phyloP scores from a whole-genome alignment of 1,140 invertebrate genomes.

The Drosophila biarmipes region DNA sequence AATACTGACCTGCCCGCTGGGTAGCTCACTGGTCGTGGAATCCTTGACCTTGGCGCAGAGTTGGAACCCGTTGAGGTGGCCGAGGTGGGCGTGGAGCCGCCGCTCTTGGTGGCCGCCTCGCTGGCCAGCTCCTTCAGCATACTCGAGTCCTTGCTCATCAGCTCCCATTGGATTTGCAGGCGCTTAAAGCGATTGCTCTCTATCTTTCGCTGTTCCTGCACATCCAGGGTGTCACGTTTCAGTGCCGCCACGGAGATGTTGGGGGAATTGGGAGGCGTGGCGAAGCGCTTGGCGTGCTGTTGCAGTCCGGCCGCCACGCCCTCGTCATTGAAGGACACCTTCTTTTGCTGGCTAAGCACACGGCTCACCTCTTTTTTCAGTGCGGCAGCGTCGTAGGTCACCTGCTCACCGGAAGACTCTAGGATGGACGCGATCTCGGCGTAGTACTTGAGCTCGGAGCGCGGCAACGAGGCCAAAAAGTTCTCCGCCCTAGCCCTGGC shows the following conservation, averaged over 20 bases:
- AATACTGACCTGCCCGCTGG: slow-evolving; percentile 86
- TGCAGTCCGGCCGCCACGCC: slow-evolving; percentile 66
- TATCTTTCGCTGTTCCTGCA: slow-evolving; percentile 80
- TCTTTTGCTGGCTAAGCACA: slow-evolving; percentile 88
- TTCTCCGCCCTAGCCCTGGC: slow-evolving; percentile 77
- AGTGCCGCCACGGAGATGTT: slow-evolving; percentile 86
- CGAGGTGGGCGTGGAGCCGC: slow-evolving; percentile 83
- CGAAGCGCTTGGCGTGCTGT: slow-evolving; percentile 82
- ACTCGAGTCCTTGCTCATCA: slow-evolving; percentile 87
- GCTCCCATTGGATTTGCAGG: slow-evolving; percentile 94
- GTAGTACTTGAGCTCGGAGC: slow-evolving; percentile 83
- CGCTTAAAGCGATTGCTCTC: slow-evolving; percentile 88
- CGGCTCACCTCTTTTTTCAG: slow-evolving; percentile 88
- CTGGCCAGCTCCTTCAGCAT: slow-evolving; percentile 84
- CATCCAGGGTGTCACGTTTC: slow-evolving; percentile 68
- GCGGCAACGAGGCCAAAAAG: slow-evolving; percentile 77
- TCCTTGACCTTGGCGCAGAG: slow-evolving; percentile 87
- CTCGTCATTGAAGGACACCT: slow-evolving; percentile 86
- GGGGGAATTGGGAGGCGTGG: slow-evolving; percentile 90
- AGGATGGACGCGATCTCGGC: slow-evolving; percentile 87
- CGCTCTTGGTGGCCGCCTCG: slow-evolving; percentile 85
- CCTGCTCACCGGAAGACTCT: slow-evolving; percentile 88
- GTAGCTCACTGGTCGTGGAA: slow-evolving; percentile 88
- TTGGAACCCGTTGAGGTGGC: slow-evolving; percentile 68
- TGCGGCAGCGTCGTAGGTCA: slow-evolving; percentile 88